phyloP scores from a whole-genome alignment of 2,888 invertebrate genomes.

The Quadroppia sp. region DNA sequence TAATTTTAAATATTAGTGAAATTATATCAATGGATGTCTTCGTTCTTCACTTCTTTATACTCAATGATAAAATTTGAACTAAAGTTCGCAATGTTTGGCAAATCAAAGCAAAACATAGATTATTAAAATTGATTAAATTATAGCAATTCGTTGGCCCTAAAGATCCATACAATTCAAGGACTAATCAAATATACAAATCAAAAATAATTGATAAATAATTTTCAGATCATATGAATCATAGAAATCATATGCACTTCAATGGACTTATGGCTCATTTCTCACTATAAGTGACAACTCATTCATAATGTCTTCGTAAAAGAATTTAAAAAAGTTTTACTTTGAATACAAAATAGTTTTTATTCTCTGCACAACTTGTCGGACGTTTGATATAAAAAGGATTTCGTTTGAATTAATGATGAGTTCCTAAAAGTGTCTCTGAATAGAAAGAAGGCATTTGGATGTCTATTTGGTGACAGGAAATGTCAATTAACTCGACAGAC shows the following conservation, averaged over 20 bases:
- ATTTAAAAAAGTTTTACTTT: background rate
- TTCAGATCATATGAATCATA: background rate
- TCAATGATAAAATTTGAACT: background rate
- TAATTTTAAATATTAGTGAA: background rate
- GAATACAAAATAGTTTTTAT: too few species aligned
- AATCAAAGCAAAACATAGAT: background rate
- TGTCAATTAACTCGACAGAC: background rate
- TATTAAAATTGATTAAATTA: conserved; percentile 8
- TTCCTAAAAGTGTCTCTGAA: too few species aligned
- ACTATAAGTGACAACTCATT: too few species aligned
- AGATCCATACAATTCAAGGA: background rate
- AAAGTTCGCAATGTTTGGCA: background rate
- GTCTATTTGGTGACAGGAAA: conserved; percentile 4
- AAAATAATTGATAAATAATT: background rate
- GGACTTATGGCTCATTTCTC: too few species aligned
- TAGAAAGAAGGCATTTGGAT: too few species aligned
- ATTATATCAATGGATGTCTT: background rate
- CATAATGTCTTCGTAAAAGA: background rate
- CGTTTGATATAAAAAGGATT: too few species aligned
- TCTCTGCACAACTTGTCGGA: too few species aligned
- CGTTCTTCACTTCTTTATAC: background rate
- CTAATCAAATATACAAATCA: background rate
- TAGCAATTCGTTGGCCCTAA: background rate
- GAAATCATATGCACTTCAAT: too few species aligned
- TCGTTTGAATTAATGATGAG: too few species aligned